Percentiles rank a stretch among this genome's conserved stretches.
These are phyloP conservation scores for Pipistrellus nathusii DNA, from an alignment of 2,797 vertebrate species.

Conservation along the genomic window DNA sequence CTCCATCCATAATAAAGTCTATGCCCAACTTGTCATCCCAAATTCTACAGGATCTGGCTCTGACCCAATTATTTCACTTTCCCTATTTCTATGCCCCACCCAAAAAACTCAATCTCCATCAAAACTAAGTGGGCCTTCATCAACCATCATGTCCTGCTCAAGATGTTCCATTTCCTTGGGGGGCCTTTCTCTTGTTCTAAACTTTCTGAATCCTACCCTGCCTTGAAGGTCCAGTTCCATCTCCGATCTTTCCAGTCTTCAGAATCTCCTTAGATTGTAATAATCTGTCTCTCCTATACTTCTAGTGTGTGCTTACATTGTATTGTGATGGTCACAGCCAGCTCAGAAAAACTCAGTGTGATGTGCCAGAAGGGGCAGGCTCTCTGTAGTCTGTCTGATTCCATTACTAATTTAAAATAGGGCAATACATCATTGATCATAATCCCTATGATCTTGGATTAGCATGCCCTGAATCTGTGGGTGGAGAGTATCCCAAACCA, in stretches of 20 bases:
- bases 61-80: background rate
- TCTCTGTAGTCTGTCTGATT: background rate
- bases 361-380: background rate
- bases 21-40: background rate
- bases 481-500: background rate
- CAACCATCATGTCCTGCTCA: background rate
- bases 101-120: background rate
- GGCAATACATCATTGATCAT: background rate
- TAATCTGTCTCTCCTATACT: background rate
- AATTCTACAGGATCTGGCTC: background rate
- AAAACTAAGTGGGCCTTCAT: background rate
- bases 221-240: background rate
- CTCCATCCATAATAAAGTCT: background rate
- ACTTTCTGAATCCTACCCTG: background rate
- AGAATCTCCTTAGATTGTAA: background rate
- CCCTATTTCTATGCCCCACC: background rate
- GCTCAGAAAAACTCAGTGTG: background rate
- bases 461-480: background rate
- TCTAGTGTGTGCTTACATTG: background rate
- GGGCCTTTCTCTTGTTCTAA: background rate
- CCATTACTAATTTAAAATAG: conserved; percentile 18
- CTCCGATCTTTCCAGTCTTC: background rate
- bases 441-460: background rate
- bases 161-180: background rate
- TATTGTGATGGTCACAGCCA: background rate